Base-by-base conservation (phyloP, 2,113 vertebrate species). In the Bostrychus sinensis region DNA sequence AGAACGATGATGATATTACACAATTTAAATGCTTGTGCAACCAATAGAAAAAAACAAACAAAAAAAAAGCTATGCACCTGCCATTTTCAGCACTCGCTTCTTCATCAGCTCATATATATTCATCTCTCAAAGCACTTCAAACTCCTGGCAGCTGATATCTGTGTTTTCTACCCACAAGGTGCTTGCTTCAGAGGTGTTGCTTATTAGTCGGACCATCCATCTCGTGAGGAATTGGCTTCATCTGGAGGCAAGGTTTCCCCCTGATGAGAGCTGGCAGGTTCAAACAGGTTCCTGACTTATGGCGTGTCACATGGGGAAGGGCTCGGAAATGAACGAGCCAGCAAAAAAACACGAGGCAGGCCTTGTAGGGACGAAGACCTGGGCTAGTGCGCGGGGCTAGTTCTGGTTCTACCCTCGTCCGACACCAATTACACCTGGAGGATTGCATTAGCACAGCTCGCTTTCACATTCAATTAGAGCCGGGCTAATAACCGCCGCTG, bases 401-500 rank as follows among this genome's bases (percentile, higher is more conserved):
- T 63, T 74, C 69, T 70, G 45, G 22, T n/a, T n/a, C 45, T 48
- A 48, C 59, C 63, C 60, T 67, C n/a, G n/a, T n/a, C 70, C 75
- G 78, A 80, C 84, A 86, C 88, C 86, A 89, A 88, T 89, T 89
- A 88, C 75, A 84, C 82, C 70, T 66, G 66, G 63, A 82, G 83
- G 83, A 82, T 78, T 80, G 70, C 79, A 88, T 88, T 85, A 88
- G 73, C 72, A 28, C 61, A 62, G 74, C 68, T 82, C 60, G 39
- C 81, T 65, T 88, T 84, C 86, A 76, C 75, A 87, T 90, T 87
- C 85, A 90, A 90, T 92, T 91, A 91, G 77, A 20, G 62, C 14
- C 71, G 46, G 58, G 60, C 74, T 80, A 82, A 86, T 89, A 89
- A 85, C 72, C 56, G 43, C 73, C 46, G 73, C 83, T 86, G 83